phyloP scores from a whole-genome alignment of 2,888 invertebrate genomes.

The Miltochrista miniata region DNA sequence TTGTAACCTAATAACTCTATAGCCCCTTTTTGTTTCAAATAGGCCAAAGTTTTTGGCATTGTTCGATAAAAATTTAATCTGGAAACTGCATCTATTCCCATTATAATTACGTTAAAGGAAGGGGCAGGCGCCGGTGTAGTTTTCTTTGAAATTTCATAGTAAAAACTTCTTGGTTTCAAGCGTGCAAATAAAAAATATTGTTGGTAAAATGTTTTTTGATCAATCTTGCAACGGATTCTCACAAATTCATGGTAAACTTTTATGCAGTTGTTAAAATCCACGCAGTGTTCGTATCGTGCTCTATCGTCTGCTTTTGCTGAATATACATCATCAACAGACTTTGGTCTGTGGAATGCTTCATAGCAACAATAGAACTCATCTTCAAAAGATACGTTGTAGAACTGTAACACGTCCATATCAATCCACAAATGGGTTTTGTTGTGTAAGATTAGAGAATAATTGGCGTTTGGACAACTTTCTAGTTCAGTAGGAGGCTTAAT shows the following conservation, averaged over 20 bases:
- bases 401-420: constrained; percentile 64
- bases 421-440: constrained; percentile 85
- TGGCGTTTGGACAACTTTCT: constrained; percentile 77
- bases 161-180: constrained; percentile 51
- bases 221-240: constrained; percentile 84
- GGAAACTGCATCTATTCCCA: constrained; percentile 94
- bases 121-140: constrained; percentile 4
- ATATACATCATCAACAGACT: constrained; percentile 68
- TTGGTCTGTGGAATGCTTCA: constrained; percentile 81
- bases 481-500: constrained; percentile 74
- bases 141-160: constrained; percentile 10
- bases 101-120: constrained; percentile 87
- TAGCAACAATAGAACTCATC: constrained; percentile 84
- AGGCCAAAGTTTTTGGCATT: constrained; percentile 88
- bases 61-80: constrained; percentile 93
- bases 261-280: constrained; percentile 69
- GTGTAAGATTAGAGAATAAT: constrained; percentile 80
- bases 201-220: constrained; percentile 79
- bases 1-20: constrained; percentile 94
- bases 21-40: constrained; percentile 85
- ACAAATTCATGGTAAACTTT: constrained; percentile 86
- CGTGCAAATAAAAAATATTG: constrained; percentile 88
- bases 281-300: constrained; percentile 77
- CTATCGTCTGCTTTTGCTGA: constrained; percentile 75
- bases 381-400: constrained; percentile 73